Evolutionary conservation across 2,888 invertebrate genomes (phyloP).

Genomic region (Panorpa germanica): DNA sequence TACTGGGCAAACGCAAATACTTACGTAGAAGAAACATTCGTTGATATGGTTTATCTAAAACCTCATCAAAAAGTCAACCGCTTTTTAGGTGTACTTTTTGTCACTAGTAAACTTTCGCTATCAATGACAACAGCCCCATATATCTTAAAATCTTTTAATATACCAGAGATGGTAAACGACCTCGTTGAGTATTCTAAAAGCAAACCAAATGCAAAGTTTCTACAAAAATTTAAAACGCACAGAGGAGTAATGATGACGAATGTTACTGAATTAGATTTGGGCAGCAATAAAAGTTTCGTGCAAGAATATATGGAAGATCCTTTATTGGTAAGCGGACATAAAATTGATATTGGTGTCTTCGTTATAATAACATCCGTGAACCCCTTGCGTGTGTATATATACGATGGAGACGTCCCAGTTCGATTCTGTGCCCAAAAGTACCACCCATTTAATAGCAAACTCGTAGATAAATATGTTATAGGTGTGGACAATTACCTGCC

Average conservation of each 20-base stretch:
- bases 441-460: constrained; percentile 67
- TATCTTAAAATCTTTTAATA: constrained; percentile 73
- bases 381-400: constrained; percentile 76
- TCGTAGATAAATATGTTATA: constrained; percentile 80
- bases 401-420: constrained; percentile 75
- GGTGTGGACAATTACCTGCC: constrained; percentile 90
- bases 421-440: constrained; percentile 81
- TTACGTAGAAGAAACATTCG: constrained; percentile 28
- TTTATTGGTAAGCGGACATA: constrained; percentile 76
- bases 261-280: constrained; percentile 48
- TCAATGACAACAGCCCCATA: constrained; percentile 61
- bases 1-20: constrained; percentile 94
- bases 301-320: constrained; percentile 84
- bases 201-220: constrained; percentile 57
- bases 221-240: constrained; percentile 85
- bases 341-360: constrained; percentile 95
- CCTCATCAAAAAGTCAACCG: constrained; percentile 76
- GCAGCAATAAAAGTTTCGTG: constrained; percentile 62
- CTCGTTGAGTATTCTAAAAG: constrained; percentile 45
- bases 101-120: constrained; percentile 82
- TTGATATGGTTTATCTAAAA: constrained; percentile 35
- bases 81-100: constrained; percentile 82
- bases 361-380: constrained; percentile 78
- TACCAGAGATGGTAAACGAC: constrained; percentile 54
- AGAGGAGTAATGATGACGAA: constrained; percentile 64